Conservation (phyloP, 1,140 invertebrate genomes). For the Tribolium castaneum region DNA sequence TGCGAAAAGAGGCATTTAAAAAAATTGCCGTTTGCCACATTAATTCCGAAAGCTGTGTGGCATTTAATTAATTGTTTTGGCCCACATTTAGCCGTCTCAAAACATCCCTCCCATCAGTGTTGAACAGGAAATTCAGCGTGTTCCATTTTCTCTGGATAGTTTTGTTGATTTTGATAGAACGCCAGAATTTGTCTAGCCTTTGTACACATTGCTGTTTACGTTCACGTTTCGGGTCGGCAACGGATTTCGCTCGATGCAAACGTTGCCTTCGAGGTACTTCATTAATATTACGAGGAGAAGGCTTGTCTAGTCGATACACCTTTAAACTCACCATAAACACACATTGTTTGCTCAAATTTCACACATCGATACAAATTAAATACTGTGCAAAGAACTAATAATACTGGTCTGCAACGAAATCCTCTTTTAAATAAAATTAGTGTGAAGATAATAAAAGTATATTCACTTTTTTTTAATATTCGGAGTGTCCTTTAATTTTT, state of each 20-base stretch:
- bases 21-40: no score
- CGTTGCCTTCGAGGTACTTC: not conserved
- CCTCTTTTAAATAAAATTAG: no score
- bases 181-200: constrained; percentile 25
- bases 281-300: not conserved
- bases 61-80: no score
- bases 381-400: no score
- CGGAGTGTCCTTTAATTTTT: no score
- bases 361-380: no score
- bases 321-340: not conserved
- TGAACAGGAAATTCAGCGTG: constrained; percentile 24
- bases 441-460: no score
- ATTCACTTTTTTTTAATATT: no score
- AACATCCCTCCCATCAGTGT: not conserved
- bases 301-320: constrained; percentile 15
- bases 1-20: no score
- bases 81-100: no score
- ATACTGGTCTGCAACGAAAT: no score
- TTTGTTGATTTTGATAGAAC: constrained; percentile 34
- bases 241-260: not conserved
- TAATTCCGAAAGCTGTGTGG: no score
- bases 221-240: constrained; percentile 1
- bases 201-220: constrained; percentile 15
- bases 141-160: constrained; percentile 8
- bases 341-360: not conserved